Evolutionary conservation across 2,113 vertebrate genomes (phyloP).

Genomic region (Rhinoderma darwinii): DNA sequence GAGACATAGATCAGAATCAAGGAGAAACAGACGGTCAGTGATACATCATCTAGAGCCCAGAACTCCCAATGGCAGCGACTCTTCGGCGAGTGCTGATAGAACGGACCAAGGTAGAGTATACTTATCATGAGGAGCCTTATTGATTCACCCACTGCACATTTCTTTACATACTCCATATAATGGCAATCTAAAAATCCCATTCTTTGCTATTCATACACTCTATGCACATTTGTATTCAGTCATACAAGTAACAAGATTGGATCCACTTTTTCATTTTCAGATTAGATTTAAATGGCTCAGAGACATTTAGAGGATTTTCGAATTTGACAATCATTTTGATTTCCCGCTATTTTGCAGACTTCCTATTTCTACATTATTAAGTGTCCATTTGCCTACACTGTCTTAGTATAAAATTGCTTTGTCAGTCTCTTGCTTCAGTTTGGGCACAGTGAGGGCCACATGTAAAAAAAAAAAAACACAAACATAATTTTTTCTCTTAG

Average conservation of each 20-base stretch:
- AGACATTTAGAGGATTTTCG: not conserved
- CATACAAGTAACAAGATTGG: not conserved
- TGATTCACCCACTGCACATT: not conserved
- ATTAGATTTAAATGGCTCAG: not conserved
- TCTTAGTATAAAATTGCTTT: not conserved
- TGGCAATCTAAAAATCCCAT: not conserved
- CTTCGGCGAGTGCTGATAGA: not conserved
- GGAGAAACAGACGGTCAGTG: not conserved
- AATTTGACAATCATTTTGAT: slow-evolving; percentile 20
- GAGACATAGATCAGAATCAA: slow-evolving; percentile 7
- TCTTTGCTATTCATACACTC: not conserved
- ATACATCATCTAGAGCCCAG: not conserved
- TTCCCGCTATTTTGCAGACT: not conserved
- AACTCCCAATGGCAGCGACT: not conserved
- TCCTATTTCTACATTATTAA: not conserved
- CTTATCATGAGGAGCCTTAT: not conserved
- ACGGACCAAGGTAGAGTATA: slow-evolving; percentile 25
- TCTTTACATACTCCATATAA: not conserved
- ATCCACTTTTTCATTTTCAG: not conserved
- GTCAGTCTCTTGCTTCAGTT: not conserved
- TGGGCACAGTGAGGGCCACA: not conserved
- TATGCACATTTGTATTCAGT: not conserved
- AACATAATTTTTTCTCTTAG: not conserved
- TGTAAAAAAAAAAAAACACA: not conserved
- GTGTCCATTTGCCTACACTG: not conserved